Evolutionary conservation across 2,888 invertebrate species (phyloP).

Genomic region (Lycaena phlaeas): DNA sequence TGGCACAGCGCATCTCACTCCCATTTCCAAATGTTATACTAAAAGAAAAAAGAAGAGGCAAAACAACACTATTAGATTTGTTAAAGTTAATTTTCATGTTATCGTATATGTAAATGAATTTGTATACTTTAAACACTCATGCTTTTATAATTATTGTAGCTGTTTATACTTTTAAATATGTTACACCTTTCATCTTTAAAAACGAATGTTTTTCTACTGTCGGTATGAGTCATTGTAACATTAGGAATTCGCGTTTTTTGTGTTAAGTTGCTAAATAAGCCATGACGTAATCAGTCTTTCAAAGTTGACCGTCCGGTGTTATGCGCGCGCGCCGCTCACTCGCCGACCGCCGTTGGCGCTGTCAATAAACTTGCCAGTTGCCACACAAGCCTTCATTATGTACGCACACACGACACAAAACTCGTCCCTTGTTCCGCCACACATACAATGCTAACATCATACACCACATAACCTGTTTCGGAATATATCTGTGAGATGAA

Average conservation of each 20-base stretch:
- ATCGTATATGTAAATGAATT: too few relatives aligned
- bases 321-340: constrained; percentile 30
- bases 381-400: constrained; percentile 34
- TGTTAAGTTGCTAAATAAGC: constrained; percentile 35
- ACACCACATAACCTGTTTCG: constrained; percentile 1
- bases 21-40: too few relatives aligned
- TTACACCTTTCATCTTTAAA: too few relatives aligned
- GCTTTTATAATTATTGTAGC: too few relatives aligned
- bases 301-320: constrained; percentile 37
- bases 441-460: background rate
- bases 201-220: background rate
- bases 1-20: too few relatives aligned
- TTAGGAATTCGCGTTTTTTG: constrained; percentile 45
- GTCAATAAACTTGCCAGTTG: constrained; percentile 69
- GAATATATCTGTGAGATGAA: background rate
- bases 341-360: constrained; percentile 54
- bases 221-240: constrained; percentile 34
- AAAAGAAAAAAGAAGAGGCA: too few relatives aligned
- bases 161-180: too few relatives aligned
- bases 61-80: too few relatives aligned
- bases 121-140: too few relatives aligned
- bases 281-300: constrained; percentile 51
- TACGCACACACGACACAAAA: constrained; percentile 5
- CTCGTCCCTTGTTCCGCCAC: constrained; percentile 4
- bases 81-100: too few relatives aligned